Percentiles rank a stretch among this genome's conserved stretches.
Conservation (phyloP, 2,888 invertebrate species). For the Amphimallon solstitiale region DNA sequence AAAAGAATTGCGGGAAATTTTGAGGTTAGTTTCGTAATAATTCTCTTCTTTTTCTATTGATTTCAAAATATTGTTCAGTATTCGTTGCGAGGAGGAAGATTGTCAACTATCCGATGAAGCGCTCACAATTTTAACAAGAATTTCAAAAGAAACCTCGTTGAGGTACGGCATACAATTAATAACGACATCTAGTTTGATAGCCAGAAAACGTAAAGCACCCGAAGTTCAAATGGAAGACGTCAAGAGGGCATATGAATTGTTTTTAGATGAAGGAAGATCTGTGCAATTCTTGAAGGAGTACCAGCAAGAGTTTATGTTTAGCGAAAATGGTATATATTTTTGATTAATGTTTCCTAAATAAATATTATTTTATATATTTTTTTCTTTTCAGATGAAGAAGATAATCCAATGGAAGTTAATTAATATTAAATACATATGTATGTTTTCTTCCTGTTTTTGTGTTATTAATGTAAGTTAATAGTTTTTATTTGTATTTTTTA, state of each 20-base stretch:
- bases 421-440: conserved; percentile 10
- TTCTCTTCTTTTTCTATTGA: neutral
- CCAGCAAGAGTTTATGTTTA: conserved; percentile 96
- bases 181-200: conserved; percentile 94
- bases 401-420: conserved; percentile 29
- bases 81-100: conserved; percentile 96
- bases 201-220: conserved; percentile 85
- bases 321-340: conserved; percentile 62
- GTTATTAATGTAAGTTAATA: neutral
- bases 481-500: neutral
- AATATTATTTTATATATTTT: neutral
- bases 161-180: conserved; percentile 98
- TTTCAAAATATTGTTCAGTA: conserved; percentile 47
- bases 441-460: too few relatives aligned
- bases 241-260: conserved; percentile 93
- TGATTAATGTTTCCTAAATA: neutral
- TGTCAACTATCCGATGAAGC: conserved; percentile 95
- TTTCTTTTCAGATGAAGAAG: conserved; percentile 32
- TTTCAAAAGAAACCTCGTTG: conserved; percentile 92
- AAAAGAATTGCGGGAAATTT: conserved; percentile 89
- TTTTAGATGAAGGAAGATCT: conserved; percentile 93
- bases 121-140: conserved; percentile 87
- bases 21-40: conserved; percentile 66
- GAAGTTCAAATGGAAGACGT: conserved; percentile 91
- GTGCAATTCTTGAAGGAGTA: conserved; percentile 94